A percentile compares a stretch with the other conserved stretches of the same genome.
These are phyloP conservation scores for Caradrina kadenii DNA, from an alignment of 2,888 invertebrate species.

Conservation along the genomic window DNA sequence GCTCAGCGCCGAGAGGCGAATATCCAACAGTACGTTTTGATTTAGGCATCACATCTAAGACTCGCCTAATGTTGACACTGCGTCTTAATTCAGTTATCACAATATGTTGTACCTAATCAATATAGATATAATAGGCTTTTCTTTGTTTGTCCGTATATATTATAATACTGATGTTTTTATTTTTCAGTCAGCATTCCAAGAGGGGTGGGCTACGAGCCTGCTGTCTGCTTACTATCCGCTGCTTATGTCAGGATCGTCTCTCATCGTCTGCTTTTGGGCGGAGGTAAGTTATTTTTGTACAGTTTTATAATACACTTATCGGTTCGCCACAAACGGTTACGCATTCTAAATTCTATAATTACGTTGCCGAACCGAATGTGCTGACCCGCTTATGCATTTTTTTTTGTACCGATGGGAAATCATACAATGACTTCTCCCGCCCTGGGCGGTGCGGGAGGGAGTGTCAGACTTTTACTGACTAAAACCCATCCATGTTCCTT, in stretches of 20 bases:
- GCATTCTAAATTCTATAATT: too few species aligned
- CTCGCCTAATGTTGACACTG: not conserved
- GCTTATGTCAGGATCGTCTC: slow-evolving; percentile 96
- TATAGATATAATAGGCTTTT: not conserved
- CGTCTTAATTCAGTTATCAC: not conserved
- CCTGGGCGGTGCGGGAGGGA: too few species aligned
- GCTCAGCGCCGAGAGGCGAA: not conserved
- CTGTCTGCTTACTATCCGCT: slow-evolving; percentile 97
- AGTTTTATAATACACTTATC: too few species aligned
- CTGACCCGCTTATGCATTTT: too few species aligned
- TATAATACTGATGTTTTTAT: slow-evolving; percentile 2
- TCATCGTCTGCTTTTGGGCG: slow-evolving; percentile 98
- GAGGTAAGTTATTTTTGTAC: slow-evolving; percentile 92
- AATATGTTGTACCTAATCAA: not conserved
- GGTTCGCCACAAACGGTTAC: too few species aligned
- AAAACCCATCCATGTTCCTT: too few species aligned
- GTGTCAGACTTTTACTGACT: too few species aligned
- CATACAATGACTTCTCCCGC: too few species aligned
- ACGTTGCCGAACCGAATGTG: too few species aligned
- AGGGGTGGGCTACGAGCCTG: slow-evolving; percentile 96
- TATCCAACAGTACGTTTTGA: not conserved
- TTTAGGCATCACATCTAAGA: not conserved
- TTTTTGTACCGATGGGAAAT: too few species aligned
- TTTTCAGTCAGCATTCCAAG: slow-evolving; percentile 93
- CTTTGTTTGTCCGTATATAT: not conserved